Evolutionary conservation across 2,113 vertebrate species (phyloP), one percentile per base, ranked within the genome.

Genomic region (Calidris pugnax): DNA sequence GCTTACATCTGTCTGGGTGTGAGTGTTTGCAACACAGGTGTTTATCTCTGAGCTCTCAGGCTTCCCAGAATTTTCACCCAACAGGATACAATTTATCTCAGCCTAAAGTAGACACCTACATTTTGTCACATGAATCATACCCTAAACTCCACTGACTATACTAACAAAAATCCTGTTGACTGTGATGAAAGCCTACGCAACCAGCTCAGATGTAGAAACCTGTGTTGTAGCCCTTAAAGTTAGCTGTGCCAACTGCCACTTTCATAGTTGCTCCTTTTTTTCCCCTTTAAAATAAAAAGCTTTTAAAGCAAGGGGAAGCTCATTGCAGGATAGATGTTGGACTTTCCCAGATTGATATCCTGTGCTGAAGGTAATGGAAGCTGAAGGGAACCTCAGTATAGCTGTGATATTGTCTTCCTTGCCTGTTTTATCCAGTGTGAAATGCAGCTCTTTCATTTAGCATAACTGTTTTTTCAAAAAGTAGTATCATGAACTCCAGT

Each of bases 71-170:
- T 90, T 95, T 81, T 47, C 18, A 86, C 41, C 37, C 47, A 88
- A 69, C 6, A 72, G 26, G 12, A 45, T 18, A 30, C 24, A 50
- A 28, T 74, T 93, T 84, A 43, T 68, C 37, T 75, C 39, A 78
- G 79, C n/a, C 17, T 62, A 66, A 85, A 93, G 60, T 32, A 72
- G 41, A 83, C 55, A 69, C 19, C 82, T 90, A 89, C 32, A 0
- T 59, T 92, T 90, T 93, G 13, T 47, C 64, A 59, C 59, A 80
- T 93, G 86, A 95, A 63, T 95, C 89, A 93, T 71, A 84, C 72
- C 8, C 55, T 78, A 24, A 88, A 59, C 32, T 71, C 37, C 37
- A 55, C 37, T 30, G n/a, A 55, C 13, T 81, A 11, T 18, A 22
- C 22, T 83, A 76, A 80, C 9, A 48, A 78, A 85, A 86, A 41